A percentile compares a stretch with the other conserved stretches of the same genome.
Evolutionary conservation across 2,888 invertebrate genomes (phyloP).

Genomic region (Cryptophagus acutangulus): DNA sequence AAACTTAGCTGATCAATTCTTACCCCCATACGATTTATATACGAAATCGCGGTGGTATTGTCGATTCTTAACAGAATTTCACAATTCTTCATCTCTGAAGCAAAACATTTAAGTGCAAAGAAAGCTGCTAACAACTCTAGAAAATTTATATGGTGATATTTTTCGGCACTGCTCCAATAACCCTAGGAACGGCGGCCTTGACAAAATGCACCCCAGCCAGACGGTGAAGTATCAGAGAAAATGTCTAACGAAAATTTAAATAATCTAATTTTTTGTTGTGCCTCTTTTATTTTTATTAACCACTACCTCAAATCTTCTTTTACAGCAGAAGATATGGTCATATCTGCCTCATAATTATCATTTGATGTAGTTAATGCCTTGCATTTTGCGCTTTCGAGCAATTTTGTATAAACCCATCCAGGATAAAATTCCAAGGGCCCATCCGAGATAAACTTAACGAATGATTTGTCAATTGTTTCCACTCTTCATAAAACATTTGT

Average conservation of each 20-base stretch:
- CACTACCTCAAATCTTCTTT: not conserved
- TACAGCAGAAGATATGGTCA: not conserved
- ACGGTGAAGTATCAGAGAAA: not conserved
- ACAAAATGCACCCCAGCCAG: slow-evolving; percentile 2
- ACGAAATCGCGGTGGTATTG: not conserved
- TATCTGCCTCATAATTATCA: not conserved
- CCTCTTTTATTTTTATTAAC: slow-evolving; percentile 1
- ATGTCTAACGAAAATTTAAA: not conserved
- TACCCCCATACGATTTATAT: too few species aligned
- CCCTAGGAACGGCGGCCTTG: not conserved
- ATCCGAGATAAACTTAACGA: too few species aligned
- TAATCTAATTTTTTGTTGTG: not conserved
- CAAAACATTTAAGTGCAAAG: slow-evolving; percentile 3
- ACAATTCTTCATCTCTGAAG: not conserved
- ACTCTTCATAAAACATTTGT: too few species aligned
- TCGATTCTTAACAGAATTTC: not conserved
- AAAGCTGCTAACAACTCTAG: not conserved
- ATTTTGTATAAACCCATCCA: slow-evolving; percentile 1
- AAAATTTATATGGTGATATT: too few species aligned
- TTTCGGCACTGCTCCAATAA: not conserved
- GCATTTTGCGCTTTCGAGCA: slow-evolving; percentile 3
- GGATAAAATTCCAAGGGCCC: not conserved
- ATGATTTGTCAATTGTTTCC: too few species aligned
- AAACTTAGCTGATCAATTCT: not conserved
- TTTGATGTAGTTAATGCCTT: not conserved